Evolutionary conservation across 1,140 invertebrate genomes (phyloP).

Genomic region (Pemphigus obesinymphae): DNA sequence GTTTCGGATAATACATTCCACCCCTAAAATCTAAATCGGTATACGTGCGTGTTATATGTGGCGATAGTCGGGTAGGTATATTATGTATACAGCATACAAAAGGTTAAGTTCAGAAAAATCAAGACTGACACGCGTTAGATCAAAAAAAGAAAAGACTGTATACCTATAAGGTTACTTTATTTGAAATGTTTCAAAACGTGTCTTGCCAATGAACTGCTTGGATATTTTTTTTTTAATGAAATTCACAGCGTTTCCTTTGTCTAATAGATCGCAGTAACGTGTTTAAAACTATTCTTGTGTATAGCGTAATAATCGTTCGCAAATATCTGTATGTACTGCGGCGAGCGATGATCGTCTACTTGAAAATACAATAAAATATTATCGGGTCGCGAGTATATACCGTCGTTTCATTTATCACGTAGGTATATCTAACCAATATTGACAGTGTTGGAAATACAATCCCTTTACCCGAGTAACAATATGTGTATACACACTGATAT

Average conservation of each 20-base stretch:
- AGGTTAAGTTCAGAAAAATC: conserved; percentile 24
- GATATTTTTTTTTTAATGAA: neutral
- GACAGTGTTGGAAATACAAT: neutral
- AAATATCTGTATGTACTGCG: neutral
- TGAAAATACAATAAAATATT: neutral
- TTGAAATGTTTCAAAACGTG: conserved; percentile 19
- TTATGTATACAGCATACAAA: neutral
- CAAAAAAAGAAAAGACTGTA: conserved; percentile 11
- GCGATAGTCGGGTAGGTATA: neutral
- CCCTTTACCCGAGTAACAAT: neutral
- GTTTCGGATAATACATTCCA: conserved; percentile 31
- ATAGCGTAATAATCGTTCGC: neutral
- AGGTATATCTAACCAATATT: neutral
- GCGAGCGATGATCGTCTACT: neutral
- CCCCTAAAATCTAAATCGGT: conserved; percentile 26
- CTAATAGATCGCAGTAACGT: neutral
- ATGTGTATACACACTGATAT: neutral
- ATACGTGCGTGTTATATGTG: neutral
- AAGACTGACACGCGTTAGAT: conserved; percentile 24
- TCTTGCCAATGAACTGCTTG: conserved; percentile 21
- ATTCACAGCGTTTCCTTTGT: neutral
- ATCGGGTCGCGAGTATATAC: no score
- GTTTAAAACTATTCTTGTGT: neutral
- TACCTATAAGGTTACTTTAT: conserved; percentile 14
- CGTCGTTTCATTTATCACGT: neutral